phyloP scores from a whole-genome alignment of 2,888 invertebrate species.

The Dione vanillae region DNA sequence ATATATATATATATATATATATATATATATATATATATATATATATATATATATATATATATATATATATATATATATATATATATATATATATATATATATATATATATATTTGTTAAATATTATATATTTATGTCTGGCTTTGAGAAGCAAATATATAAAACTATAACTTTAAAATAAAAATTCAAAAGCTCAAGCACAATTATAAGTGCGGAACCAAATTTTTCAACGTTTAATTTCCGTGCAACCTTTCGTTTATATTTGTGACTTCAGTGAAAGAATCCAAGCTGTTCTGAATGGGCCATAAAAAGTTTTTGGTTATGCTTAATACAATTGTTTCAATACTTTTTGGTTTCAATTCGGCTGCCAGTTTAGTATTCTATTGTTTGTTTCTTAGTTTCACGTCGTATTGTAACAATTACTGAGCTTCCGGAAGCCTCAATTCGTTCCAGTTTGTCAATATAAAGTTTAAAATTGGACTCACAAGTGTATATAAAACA shows the following conservation, averaged over 20 bases:
- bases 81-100: too few relatives aligned
- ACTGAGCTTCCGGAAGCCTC: slow-evolving; percentile 65
- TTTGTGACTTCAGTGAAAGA: slow-evolving; percentile 53
- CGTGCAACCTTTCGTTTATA: slow-evolving; percentile 54
- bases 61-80: too few relatives aligned
- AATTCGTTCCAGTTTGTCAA: slow-evolving; percentile 54
- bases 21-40: too few relatives aligned
- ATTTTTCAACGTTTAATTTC: slow-evolving; percentile 12
- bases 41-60: too few relatives aligned
- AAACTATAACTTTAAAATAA: background rate
- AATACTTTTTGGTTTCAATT: slow-evolving; percentile 63
- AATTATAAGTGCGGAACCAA: slow-evolving; percentile 23
- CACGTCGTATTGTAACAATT: slow-evolving; percentile 62
- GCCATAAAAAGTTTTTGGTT: slow-evolving; percentile 63
- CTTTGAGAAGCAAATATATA: too few relatives aligned
- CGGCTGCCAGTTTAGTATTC: slow-evolving; percentile 63
- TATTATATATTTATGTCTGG: too few relatives aligned
- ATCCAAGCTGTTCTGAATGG: slow-evolving; percentile 53
- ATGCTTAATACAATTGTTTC: slow-evolving; percentile 64
- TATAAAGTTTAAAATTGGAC: slow-evolving; percentile 46
- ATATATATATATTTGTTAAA: too few relatives aligned
- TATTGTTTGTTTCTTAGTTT: slow-evolving; percentile 55
- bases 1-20: too few relatives aligned
- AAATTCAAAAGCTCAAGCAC: background rate
- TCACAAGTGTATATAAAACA: slow-evolving; percentile 41